Evolutionary conservation across 2,888 invertebrate species (phyloP), one percentile per base, ranked within the genome.

Genomic region (Phortica okadai): DNA sequence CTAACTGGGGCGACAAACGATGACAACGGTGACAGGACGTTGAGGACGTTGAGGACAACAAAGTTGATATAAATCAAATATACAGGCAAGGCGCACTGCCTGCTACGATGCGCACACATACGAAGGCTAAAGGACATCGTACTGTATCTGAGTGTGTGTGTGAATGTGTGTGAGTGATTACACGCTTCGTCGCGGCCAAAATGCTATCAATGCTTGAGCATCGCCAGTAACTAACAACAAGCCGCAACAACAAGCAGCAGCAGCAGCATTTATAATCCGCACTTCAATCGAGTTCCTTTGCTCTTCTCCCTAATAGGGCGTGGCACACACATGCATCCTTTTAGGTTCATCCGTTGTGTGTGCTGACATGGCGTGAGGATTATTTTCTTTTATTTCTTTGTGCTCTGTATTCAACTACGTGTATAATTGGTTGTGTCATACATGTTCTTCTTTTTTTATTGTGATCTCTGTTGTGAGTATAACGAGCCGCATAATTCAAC

Each of bases 361-460:
- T 42, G 41, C 54, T 62, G 45, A 11, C 50, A 33, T 74, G 74
- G 67, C 62, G 75, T 67, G 66, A 76, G 76, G 80, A 79, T 80
- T 80, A 79, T 70, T 73, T 11, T 10, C 33, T 33, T 72, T 42
- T 42, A 42, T 77, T 72, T 77, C 76, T 78, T 11, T 56, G 33
- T 76, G 79, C 64, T 81, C 82, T 67, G 2, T 67, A 67, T 59
- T 59, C 21, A 59, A 14, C 50, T 11, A 50, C 50, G 62, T 14
- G 41, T 84, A 84, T 88, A 89, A 88, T 88, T 89, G 89, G 81
- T 86, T 84, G 82, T 86, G 86, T 88, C 87, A 88, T 77, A 74
- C 74, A 73, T 67, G 21, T 62, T 21, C 58, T 64, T 67, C 69
- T 80, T 77, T 82, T 82, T 81, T 45, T 11, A 25, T 44, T 33